phyloP scores from a whole-genome alignment of 2,888 invertebrate species.

The Bellardia bayeri region DNA sequence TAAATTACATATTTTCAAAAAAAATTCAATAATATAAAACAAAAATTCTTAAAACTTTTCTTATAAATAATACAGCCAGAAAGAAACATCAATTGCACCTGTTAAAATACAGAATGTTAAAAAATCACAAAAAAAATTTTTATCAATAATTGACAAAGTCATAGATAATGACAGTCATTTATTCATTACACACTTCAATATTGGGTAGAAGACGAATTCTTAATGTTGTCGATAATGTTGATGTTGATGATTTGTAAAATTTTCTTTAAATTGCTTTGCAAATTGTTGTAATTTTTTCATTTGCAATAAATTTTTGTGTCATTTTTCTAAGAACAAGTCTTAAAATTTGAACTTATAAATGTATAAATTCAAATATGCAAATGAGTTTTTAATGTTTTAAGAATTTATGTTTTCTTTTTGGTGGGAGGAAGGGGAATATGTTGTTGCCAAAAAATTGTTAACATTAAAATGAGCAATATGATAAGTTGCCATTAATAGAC shows the following conservation, averaged over 20 bases:
- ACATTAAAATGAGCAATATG: slow-evolving; percentile 14
- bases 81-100: not conserved
- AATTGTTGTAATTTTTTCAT: slow-evolving; percentile 14
- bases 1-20: too few species aligned
- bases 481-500: slow-evolving; percentile 38
- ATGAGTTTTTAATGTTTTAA: slow-evolving; percentile 61
- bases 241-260: slow-evolving; percentile 35
- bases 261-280: slow-evolving; percentile 16
- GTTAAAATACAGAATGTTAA: slow-evolving; percentile 7
- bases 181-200: not conserved
- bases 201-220: not conserved
- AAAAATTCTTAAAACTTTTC: not conserved
- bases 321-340: not conserved
- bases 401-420: slow-evolving; percentile 16
- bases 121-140: not conserved
- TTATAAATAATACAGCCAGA: not conserved
- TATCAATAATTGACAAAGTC: slow-evolving; percentile 2
- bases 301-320: not conserved
- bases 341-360: slow-evolving; percentile 12
- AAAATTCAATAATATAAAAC: too few species aligned
- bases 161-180: slow-evolving; percentile 36
- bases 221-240: not conserved
- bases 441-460: not conserved
- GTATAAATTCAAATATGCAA: slow-evolving; percentile 47
- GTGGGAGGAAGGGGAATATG: not conserved